phyloP scores from a whole-genome alignment of 2,113 vertebrate species.

The Phoenicopterus ruber region DNA sequence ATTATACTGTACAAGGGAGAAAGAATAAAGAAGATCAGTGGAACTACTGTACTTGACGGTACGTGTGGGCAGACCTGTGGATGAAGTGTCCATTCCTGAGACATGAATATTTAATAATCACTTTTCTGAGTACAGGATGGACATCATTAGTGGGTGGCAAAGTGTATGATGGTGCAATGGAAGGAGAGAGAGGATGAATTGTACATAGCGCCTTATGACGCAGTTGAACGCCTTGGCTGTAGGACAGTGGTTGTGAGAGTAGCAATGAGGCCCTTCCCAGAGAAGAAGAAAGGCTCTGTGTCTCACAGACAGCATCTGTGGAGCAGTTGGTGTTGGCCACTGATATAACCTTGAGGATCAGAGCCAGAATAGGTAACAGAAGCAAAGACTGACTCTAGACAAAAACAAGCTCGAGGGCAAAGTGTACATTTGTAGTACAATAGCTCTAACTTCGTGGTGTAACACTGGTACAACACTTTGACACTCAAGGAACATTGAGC shows the following conservation, averaged over 20 bases:
- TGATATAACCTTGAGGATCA: neutral
- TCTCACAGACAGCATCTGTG: neutral
- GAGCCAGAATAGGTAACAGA: neutral
- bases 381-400: neutral
- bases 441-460: neutral
- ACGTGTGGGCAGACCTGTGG: neutral
- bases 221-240: neutral
- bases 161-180: neutral
- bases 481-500: neutral
- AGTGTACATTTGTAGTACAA: neutral
- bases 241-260: neutral
- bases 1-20: neutral
- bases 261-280: neutral
- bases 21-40: neutral
- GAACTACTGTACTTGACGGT: neutral
- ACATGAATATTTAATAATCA: conserved; percentile 22
- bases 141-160: neutral
- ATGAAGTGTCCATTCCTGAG: neutral
- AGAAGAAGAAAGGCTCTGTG: neutral
- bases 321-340: neutral
- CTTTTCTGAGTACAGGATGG: neutral
- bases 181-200: neutral
- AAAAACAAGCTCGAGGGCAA: neutral
- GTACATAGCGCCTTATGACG: neutral
- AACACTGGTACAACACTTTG: neutral